These are phyloP conservation scores for Parochlus steinenii DNA, from an alignment of 2,888 invertebrate species.

Conservation along the genomic window DNA sequence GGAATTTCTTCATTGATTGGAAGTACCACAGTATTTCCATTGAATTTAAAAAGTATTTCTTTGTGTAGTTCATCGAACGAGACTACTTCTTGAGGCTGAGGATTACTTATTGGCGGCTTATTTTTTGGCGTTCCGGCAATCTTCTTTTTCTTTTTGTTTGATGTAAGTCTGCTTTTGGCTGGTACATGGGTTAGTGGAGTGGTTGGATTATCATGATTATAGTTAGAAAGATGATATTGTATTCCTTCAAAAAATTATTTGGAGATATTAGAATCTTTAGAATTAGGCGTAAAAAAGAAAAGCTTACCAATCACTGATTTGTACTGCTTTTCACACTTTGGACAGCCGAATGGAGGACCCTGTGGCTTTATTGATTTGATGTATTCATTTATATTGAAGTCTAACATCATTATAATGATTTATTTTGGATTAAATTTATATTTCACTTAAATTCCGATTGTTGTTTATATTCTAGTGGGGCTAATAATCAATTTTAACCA, in stretches of 20 bases:
- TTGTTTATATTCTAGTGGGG: no score
- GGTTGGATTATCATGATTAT: conserved; percentile 70
- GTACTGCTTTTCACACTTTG: conserved; percentile 71
- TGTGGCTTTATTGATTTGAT: conserved; percentile 54
- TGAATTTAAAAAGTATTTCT: conserved; percentile 74
- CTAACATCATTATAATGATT: conserved; percentile 52
- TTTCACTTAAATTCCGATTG: no score
- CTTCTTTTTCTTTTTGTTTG: conserved; percentile 17
- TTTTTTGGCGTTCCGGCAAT: conserved; percentile 24
- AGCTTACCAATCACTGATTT: conserved; percentile 46
- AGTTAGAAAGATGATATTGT: conserved; percentile 48
- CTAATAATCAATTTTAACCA: no score
- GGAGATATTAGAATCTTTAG: background rate
- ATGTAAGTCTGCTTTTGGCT: conserved; percentile 34
- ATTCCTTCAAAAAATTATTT: background rate
- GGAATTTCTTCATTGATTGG: conserved; percentile 48
- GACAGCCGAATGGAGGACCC: conserved; percentile 69
- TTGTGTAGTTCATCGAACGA: conserved; percentile 73
- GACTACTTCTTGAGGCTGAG: conserved; percentile 48
- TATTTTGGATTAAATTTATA: no score
- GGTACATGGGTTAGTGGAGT: conserved; percentile 43
- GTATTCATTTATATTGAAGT: conserved; percentile 74
- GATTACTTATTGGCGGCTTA: conserved; percentile 26
- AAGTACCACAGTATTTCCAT: conserved; percentile 54
- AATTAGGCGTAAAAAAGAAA: background rate